A percentile compares a stretch with the other conserved stretches of the same genome.
Conservation (phyloP, 37 sponge, comb jelly and placozoan species). For the Spongia lamella region DNA sequence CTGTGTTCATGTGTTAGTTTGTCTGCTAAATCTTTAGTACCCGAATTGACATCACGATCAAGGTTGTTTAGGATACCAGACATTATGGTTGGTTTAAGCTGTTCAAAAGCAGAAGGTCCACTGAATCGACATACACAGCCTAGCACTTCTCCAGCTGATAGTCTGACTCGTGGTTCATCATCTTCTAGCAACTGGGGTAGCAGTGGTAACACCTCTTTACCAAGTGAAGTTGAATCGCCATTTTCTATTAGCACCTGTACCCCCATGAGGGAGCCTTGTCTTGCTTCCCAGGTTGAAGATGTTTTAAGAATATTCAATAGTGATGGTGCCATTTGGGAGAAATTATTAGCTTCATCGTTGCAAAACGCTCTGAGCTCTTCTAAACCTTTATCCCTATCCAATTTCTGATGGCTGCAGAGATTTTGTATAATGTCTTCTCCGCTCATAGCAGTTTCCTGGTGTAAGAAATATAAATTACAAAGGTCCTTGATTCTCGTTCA, state of each 20-base stretch:
- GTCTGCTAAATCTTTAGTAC: slow-evolving; percentile 20
- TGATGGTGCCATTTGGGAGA: background rate
- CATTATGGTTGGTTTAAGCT: slow-evolving; percentile 23
- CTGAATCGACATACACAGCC: slow-evolving; percentile 52
- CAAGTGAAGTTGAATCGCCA: background rate
- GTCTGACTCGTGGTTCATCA: slow-evolving; percentile 55
- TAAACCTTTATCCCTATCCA: slow-evolving; percentile 77
- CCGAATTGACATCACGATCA: slow-evolving; percentile 39
- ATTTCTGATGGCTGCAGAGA: slow-evolving; percentile 43
- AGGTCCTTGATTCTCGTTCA: too few species aligned
- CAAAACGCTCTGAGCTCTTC: slow-evolving; percentile 15
- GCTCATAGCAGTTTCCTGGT: background rate
- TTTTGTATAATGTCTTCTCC: slow-evolving; percentile 4
- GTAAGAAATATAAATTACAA: too few species aligned
- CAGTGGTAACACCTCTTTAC: slow-evolving; percentile 9
- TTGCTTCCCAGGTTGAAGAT: slow-evolving; percentile 50
- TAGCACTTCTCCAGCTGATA: slow-evolving; percentile 64
- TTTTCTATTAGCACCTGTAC: slow-evolving; percentile 12
- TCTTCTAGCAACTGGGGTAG: slow-evolving; percentile 54
- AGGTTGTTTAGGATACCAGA: slow-evolving; percentile 52
- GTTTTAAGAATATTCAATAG: background rate
- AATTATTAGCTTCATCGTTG: background rate
- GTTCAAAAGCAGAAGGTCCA: slow-evolving; percentile 39
- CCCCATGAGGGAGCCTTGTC: slow-evolving; percentile 64
- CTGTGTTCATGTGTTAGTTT: slow-evolving; percentile 1